Evolutionary conservation across 2,888 invertebrate species (phyloP).

Genomic region (Ochropleura plecta): DNA sequence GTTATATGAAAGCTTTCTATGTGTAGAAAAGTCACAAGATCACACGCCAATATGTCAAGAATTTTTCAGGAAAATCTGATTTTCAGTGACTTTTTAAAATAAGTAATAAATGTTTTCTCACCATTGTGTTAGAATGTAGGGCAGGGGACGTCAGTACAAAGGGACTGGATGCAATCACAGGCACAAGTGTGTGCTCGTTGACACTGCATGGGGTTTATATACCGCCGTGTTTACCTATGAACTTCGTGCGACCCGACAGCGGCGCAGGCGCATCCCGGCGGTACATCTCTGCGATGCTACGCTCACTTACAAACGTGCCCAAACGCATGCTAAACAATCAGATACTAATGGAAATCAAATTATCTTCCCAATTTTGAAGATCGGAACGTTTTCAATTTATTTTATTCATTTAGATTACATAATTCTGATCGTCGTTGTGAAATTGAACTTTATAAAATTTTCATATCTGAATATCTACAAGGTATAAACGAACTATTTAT

Average conservation of each 20-base stretch:
- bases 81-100: background rate
- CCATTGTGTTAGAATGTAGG: conserved; percentile 73
- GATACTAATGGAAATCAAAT: conserved; percentile 72
- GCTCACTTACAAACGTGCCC: conserved; percentile 64
- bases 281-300: conserved; percentile 71
- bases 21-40: background rate
- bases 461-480: conserved; percentile 37
- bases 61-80: background rate
- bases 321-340: conserved; percentile 68
- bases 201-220: conserved; percentile 88
- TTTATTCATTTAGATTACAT: conserved; percentile 68
- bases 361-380: conserved; percentile 66
- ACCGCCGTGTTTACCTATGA: conserved; percentile 88
- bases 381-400: conserved; percentile 68
- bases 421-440: conserved; percentile 41
- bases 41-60: background rate
- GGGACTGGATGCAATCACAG: conserved; percentile 81
- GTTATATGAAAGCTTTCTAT: background rate
- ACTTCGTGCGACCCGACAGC: conserved; percentile 85
- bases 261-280: conserved; percentile 78
- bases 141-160: conserved; percentile 64
- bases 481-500: too few relatives aligned
- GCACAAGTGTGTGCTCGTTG: conserved; percentile 84
- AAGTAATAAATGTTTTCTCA: conserved; percentile 65
- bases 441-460: conserved; percentile 59